Evolutionary conservation across 2,888 invertebrate species (phyloP).

Genomic region (Monochamus alternatus): DNA sequence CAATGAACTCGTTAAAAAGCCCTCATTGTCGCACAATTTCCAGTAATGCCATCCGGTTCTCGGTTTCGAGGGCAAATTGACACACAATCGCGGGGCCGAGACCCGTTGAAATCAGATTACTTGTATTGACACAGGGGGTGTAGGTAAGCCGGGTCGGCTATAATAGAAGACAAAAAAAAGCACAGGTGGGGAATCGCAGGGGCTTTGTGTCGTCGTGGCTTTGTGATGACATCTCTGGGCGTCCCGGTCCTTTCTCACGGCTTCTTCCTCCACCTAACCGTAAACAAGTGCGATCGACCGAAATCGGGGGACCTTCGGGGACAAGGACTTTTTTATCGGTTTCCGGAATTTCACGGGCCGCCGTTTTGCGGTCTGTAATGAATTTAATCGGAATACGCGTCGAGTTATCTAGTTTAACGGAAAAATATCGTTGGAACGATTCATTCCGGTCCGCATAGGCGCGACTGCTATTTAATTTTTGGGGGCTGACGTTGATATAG

Average conservation of each 20-base stretch:
- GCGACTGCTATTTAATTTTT: no score
- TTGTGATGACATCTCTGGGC: constrained; percentile 39
- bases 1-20: neutral
- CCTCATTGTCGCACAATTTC: constrained; percentile 3
- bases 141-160: constrained; percentile 45
- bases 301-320: neutral
- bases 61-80: constrained; percentile 37
- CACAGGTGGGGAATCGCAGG: constrained; percentile 41
- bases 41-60: constrained; percentile 3
- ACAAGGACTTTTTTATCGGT: neutral
- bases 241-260: constrained; percentile 43
- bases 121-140: constrained; percentile 59
- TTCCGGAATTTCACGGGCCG: constrained; percentile 15
- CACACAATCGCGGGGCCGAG: constrained; percentile 39
- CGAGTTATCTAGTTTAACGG: no score
- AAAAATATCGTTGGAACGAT: no score
- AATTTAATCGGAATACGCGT: no score
- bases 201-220: constrained; percentile 11
- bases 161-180: constrained; percentile 48
- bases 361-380: neutral
- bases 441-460: no score
- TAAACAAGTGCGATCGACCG: constrained; percentile 6
- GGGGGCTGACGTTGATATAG: no score
- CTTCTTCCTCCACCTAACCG: constrained; percentile 14
- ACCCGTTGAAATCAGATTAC: constrained; percentile 55